Base-by-base conservation (phyloP, 2,888 invertebrate species). In the Drosophila borealis region DNA sequence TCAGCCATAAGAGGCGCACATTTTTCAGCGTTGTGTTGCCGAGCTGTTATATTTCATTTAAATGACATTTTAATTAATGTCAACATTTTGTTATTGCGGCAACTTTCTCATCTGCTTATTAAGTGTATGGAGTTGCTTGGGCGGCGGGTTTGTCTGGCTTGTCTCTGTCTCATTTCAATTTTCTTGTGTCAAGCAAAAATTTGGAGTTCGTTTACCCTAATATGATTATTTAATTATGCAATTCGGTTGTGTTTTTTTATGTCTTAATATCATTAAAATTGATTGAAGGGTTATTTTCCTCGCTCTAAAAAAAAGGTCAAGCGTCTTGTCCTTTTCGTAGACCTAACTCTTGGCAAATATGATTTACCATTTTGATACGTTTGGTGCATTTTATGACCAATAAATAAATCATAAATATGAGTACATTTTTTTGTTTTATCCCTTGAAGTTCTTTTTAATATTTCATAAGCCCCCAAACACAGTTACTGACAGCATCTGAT, bases 31-130 rank as follows among this genome's bases (percentile, higher is more conserved):
- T 51, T 79, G 76, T 61, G 76, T 59, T 37, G 77, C 49, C 62
- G 21, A 56, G 55, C 63, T 83, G 80, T 85, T 86, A 70, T 86
- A 78, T 83, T 86, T 85, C 84, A 85, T 83, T 86, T 78, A 80
- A 86, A 86, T 87, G 87, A 83, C 85, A 86, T 86, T 86, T 86
- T 87, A 87, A 87, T 87, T 87, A 88, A 88, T 88, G 88, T 88
- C 86, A 86, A 84, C 86, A 84, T 86, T 88, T 84, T 70, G 75
- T 79, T 66, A 68, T 77, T 79, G 68, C 67, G 69, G 70, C 61
- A 62, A 65, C 53, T 55, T 63, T 57, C 48, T 33, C 50, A 4
- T 55, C 46, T 51, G 46, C 45, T 80, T 71, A 63, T 82, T 70
- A 73, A 51, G 50, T 37, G 53, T 41, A 42, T 53, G 19, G 49